These are phyloP conservation scores for Macrosiphum euphorbiae DNA, from an alignment of 2,888 invertebrate genomes.

Conservation along the genomic window DNA sequence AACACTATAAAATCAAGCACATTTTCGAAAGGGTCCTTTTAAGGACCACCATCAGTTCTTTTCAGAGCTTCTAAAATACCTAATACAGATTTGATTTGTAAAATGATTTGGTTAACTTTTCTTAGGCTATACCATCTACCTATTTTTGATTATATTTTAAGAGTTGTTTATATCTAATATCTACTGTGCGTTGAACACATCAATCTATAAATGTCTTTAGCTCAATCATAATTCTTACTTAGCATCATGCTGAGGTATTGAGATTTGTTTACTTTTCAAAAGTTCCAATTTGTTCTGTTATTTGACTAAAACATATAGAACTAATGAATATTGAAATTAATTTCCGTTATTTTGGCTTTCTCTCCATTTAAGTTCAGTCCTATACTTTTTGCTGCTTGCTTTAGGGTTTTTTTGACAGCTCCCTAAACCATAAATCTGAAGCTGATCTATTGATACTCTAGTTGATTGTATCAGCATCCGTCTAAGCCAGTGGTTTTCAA, in stretches of 20 bases:
- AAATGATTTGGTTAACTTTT: not conserved
- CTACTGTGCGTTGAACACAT: not conserved
- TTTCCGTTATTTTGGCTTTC: not conserved
- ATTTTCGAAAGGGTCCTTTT: conserved; percentile 48
- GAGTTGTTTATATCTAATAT: too few species aligned
- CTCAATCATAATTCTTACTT: not conserved
- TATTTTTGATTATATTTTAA: too few species aligned
- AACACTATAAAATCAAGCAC: too few species aligned
- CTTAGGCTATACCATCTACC: not conserved
- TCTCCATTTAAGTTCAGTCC: not conserved
- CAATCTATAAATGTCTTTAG: not conserved
- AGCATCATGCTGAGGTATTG: not conserved
- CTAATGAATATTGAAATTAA: not conserved
- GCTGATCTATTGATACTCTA: not conserved
- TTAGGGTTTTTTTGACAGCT: not conserved
- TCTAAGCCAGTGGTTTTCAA: not conserved
- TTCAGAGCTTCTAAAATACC: conserved; percentile 46
- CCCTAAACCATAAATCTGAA: not conserved
- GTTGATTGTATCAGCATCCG: not conserved
- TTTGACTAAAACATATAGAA: not conserved
- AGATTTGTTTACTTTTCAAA: not conserved
- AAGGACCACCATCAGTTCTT: conserved; percentile 54
- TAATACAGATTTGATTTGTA: conserved; percentile 4
- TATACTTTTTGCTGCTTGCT: not conserved
- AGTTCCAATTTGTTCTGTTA: not conserved